Conservation (phyloP, 2,797 vertebrate genomes). For the Tympanoctomys barrerae region DNA sequence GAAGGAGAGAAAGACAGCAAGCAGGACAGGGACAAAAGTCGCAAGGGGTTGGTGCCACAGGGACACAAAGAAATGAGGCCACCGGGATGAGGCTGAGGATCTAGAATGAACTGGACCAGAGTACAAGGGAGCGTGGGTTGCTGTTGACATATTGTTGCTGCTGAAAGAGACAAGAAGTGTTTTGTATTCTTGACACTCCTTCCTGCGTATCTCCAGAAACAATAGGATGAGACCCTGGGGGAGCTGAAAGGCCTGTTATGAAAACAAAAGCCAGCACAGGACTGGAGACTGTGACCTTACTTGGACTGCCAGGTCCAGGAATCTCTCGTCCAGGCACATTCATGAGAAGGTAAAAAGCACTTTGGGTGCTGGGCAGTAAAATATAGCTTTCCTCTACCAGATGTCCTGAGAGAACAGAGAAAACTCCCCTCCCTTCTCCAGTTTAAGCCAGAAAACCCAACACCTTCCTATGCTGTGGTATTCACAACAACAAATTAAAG, state of each 20-base stretch:
- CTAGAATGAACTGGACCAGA: not conserved
- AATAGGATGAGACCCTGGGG: not conserved
- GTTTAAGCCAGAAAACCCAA: not conserved
- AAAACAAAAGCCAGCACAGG: not conserved
- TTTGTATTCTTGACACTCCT: not conserved
- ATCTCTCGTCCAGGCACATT: not conserved
- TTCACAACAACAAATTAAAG: not conserved
- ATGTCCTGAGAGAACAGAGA: not conserved
- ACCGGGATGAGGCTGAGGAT: rapidly evolving
- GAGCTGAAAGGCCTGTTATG: not conserved
- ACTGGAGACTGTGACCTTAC: not conserved
- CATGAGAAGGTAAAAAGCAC: not conserved
- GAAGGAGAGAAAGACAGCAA: not conserved
- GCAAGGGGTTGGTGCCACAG: not conserved
- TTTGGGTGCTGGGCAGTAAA: not conserved
- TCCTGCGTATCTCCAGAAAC: not conserved
- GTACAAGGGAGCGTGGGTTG: rapidly evolving
- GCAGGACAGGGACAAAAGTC: not conserved
- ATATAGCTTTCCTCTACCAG: not conserved
- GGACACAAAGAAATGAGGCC: not conserved
- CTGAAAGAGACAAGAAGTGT: not conserved
- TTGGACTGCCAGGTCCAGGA: not conserved
- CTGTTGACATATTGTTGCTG: no score
- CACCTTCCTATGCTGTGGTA: not conserved
- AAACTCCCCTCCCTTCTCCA: not conserved